phyloP scores from a whole-genome alignment of 2,113 vertebrate species.

The Poicephalus gulielmi region DNA sequence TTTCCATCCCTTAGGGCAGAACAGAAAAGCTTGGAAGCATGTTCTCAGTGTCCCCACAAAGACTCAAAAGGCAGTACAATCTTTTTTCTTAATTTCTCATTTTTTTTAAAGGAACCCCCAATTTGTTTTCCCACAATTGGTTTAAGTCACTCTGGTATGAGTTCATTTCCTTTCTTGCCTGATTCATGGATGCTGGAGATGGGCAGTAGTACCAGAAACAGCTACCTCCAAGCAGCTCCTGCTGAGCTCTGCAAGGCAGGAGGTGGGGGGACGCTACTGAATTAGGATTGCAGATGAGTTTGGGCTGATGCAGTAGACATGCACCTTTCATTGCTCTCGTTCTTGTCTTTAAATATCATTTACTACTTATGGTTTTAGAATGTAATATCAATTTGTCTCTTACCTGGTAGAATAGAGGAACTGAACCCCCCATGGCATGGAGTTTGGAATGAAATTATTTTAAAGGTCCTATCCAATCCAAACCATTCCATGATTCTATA shows the following conservation, averaged over 20 bases:
- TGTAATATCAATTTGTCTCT: not conserved
- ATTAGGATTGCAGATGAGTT: not conserved
- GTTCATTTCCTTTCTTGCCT: conserved; percentile 14
- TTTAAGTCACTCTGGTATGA: conserved; percentile 32
- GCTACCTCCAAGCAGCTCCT: not conserved
- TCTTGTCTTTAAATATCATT: not conserved
- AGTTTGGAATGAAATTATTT: not conserved
- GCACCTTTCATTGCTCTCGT: not conserved
- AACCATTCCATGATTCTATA: not conserved
- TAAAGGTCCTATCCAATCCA: not conserved
- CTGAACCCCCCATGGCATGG: not conserved
- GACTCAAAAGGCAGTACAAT: conserved; percentile 13
- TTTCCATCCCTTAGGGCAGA: conserved; percentile 59
- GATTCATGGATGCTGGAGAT: not conserved
- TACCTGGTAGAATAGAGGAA: not conserved
- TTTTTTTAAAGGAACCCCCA: not conserved
- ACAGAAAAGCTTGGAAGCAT: conserved; percentile 59
- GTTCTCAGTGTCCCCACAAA: conserved; percentile 44
- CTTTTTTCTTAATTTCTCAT: not conserved
- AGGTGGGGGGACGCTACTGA: not conserved
- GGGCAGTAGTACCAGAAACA: not conserved
- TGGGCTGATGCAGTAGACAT: not conserved
- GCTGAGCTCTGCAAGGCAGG: not conserved
- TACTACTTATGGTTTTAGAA: not conserved
- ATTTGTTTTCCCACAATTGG: conserved; percentile 41